phyloP scores from a whole-genome alignment of 2,888 invertebrate species.

The Eumerus sabulonum region DNA sequence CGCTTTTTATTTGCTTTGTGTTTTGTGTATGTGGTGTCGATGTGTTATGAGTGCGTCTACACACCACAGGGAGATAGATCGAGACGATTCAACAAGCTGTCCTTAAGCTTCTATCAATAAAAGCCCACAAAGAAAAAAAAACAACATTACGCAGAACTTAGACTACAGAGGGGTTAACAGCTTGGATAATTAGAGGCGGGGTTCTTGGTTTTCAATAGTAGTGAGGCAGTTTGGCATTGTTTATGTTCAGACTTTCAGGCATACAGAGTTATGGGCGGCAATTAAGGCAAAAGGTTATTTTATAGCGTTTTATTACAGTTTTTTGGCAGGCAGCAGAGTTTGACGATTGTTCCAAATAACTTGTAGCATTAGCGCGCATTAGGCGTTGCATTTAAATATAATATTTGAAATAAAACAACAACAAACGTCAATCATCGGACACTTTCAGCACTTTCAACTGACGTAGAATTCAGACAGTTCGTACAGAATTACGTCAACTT shows the following conservation, averaged over 20 bases:
- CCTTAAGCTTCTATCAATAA: no score
- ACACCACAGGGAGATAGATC: conserved; percentile 65
- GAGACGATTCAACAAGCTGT: conserved; percentile 46
- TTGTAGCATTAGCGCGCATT: conserved; percentile 62
- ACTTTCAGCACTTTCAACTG: conserved; percentile 73
- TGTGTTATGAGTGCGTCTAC: conserved; percentile 68
- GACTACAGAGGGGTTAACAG: conserved; percentile 25
- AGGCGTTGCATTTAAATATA: conserved; percentile 30
- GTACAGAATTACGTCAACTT: conserved; percentile 75
- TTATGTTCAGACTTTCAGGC: conserved; percentile 37
- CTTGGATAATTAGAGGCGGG: conserved; percentile 16
- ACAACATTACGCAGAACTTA: conserved; percentile 38
- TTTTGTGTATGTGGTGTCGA: conserved; percentile 45
- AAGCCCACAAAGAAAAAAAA: conserved; percentile 12
- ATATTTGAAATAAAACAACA: conserved; percentile 27
- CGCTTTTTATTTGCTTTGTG: not conserved
- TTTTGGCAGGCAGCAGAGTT: conserved; percentile 33
- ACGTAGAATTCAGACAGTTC: conserved; percentile 76
- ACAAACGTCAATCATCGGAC: conserved; percentile 46
- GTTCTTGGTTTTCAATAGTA: conserved; percentile 1
- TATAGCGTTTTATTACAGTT: conserved; percentile 34
- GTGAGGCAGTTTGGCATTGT: conserved; percentile 31
- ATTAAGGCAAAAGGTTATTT: conserved; percentile 49
- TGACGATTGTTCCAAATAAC: conserved; percentile 66
- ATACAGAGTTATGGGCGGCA: conserved; percentile 49